These are phyloP conservation scores for Ardeotis arabs DNA, from an alignment of 2,113 vertebrate genomes.

Conservation along the genomic window DNA sequence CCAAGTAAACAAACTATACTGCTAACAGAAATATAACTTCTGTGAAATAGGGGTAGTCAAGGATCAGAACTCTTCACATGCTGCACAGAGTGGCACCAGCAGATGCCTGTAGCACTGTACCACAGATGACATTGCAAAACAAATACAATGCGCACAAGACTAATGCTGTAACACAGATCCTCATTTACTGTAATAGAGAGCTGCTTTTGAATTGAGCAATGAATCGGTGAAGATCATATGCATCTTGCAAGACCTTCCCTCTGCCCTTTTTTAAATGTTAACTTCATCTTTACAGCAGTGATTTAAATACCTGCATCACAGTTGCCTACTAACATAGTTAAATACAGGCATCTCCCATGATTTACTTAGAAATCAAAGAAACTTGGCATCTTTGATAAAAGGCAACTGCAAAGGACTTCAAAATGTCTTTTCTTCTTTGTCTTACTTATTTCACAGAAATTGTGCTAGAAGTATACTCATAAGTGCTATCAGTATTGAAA, in stretches of 20 bases:
- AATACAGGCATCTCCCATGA: not conserved
- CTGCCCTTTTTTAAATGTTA: not conserved
- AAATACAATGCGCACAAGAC: rapidly evolving
- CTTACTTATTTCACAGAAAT: not conserved
- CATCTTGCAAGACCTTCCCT: not conserved
- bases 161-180: not conserved
- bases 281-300: not conserved
- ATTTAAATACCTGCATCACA: not conserved
- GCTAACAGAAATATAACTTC: not conserved
- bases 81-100: not conserved
- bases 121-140: rapidly evolving
- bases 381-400: not conserved
- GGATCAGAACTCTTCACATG: not conserved
- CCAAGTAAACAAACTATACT: not conserved
- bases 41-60: not conserved
- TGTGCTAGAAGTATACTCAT: not conserved
- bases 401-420: not conserved
- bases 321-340: not conserved
- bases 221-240: rapidly evolving
- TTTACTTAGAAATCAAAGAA: not conserved
- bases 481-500: not conserved
- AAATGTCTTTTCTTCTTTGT: not conserved
- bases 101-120: not conserved
- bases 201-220: not conserved
- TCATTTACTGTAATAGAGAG: not conserved